Base-by-base conservation (phyloP, 2,888 invertebrate genomes). In the Sycophila texana region DNA sequence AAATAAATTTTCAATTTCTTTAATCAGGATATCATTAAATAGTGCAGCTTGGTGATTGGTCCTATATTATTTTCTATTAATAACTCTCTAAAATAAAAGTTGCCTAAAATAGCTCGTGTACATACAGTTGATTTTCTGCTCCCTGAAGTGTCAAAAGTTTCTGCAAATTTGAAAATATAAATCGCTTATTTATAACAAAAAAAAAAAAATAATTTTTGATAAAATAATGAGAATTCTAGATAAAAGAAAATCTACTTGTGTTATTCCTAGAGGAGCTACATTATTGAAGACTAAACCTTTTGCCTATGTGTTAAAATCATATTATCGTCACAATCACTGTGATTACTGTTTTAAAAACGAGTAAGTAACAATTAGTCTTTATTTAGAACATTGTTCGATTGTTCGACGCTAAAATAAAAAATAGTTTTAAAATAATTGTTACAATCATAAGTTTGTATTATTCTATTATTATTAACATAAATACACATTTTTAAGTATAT, bases 61-160 rank as follows among this genome's bases (percentile, higher is more conserved):
- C 78, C 78, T 81, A 82, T 53, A 76, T 16, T 13, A 66, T 55
- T 39, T 57, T 81, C 82, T 81, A 81, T 65, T 81, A 81, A 81
- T 81, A 81, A 81, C 70, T 74, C 61, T 67, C 82, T 82, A 80
- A 81, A 81, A 78, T 79, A 77, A 76, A 81, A 66, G 61, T 77
- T 75, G 74, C 77, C 74, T 74, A 79, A 79, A 81, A 81, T 81
- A 79, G 81, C 63, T 74, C 53, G 66, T 61, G 51, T 66, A 47
- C 65, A 39, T 10, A 72, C 63, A 72, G 74, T 75, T 77, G 55
- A 74, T 77, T 74, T 49, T 22, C 72, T 77, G 71, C 49, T 81
- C 60, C 74, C 61, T 18, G 30, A 71, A 78, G 67, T 58, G 53
- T 39, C 55, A 66, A 74, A 60, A 60, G 57, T 49, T 72, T 77